Evolutionary conservation across 2,888 invertebrate species (phyloP).

Genomic region (Neoitamus cyanurus): DNA sequence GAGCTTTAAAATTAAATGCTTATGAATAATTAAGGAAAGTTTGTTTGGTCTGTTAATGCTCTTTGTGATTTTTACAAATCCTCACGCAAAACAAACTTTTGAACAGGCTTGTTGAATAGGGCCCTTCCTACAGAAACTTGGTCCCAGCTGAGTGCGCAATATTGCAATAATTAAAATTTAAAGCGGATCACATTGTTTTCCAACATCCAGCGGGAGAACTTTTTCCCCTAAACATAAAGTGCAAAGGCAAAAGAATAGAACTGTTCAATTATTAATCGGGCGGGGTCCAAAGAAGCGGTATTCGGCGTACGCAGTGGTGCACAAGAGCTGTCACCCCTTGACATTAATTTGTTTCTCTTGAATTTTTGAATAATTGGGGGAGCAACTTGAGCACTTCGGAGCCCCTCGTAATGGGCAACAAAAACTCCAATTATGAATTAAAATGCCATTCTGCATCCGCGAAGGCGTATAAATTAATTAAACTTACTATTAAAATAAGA

Average conservation of each 20-base stretch:
- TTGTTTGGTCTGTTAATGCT: background rate
- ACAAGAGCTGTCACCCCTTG: slow-evolving; percentile 33
- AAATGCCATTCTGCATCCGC: slow-evolving; percentile 34
- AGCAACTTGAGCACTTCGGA: slow-evolving; percentile 46
- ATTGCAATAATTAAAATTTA: slow-evolving; percentile 1
- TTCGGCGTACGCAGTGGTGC: slow-evolving; percentile 2
- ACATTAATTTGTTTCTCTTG: slow-evolving; percentile 49
- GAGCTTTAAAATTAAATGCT: background rate
- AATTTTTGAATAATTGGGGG: slow-evolving; percentile 49
- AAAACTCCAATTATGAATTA: slow-evolving; percentile 49
- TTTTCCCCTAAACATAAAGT: background rate
- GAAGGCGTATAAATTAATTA: slow-evolving; percentile 42
- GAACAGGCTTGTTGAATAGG: background rate
- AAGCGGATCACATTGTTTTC: background rate
- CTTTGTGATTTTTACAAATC: background rate
- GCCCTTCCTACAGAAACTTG: background rate
- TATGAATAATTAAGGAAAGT: background rate
- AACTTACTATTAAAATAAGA: slow-evolving; percentile 39
- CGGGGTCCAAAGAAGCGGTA: background rate
- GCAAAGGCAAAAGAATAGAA: background rate
- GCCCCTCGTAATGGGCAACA: slow-evolving; percentile 33
- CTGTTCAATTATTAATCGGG: slow-evolving; percentile 21
- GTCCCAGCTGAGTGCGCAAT: background rate
- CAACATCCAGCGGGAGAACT: background rate
- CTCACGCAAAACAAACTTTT: background rate